Evolutionary conservation across 2,797 vertebrate genomes (phyloP), one percentile per base, ranked within the genome.

Genomic region (Pachyuromys duprasi): DNA sequence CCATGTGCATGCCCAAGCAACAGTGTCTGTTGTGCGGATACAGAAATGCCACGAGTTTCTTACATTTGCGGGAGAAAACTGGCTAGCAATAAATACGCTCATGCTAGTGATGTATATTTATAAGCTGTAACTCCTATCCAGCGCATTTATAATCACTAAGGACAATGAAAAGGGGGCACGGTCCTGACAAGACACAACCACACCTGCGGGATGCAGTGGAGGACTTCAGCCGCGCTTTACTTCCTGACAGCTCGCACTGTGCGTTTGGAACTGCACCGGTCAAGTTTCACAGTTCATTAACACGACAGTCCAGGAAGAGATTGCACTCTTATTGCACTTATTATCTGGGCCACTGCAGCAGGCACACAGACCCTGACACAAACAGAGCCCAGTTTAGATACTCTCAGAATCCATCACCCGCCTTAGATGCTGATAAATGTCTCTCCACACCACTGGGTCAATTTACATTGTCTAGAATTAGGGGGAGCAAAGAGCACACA

Each of bases 201-300:
- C 93, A 84, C 45, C 93, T 96, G 84, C 45, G 31, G 75, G 67
- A 31, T 0, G 4, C 57, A 42, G 76, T 0, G 17, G 69, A 74
- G 74, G 42, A 74, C 82, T 86, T 93, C 65, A 69, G 31, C 36
- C 45, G 82, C 88, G 55, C 57, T 6, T 24, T 78, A 45, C 53
- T 81, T 95, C 91, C 81, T 11, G 13, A 63, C n/a, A 62, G 81
- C 57, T 1, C n/a, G 33, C 5, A 57, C 91, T 95, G 42, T 24
- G 63, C 62, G 80, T 88, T 84, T 63, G 84, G 53, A 81, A 82
- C 86, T 42, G 67, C 86, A 53, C 70, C 82, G 89, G 18, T 96
- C 93, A n/a, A 26, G n/a, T 79, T 95, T 97, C 97, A 92, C 95
- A 91, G 97, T 67, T 96, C 90, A 83, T 81, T 97, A 97, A 74